Percentiles rank a stretch among this genome's conserved stretches.
phyloP scores from a whole-genome alignment of 2,113 vertebrate genomes.

The Tragulus kanchil region DNA sequence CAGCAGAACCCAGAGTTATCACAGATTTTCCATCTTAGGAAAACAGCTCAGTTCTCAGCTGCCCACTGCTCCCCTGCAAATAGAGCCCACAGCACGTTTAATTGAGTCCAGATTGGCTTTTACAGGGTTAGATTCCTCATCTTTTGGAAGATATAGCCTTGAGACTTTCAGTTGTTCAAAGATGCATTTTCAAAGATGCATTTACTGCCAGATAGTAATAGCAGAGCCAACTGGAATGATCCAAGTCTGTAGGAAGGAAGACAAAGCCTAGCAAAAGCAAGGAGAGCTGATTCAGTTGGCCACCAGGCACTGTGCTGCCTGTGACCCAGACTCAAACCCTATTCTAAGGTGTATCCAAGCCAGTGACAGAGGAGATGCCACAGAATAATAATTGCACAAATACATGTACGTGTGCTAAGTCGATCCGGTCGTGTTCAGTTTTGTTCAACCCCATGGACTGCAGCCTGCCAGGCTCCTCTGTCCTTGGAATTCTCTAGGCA shows the following conservation, averaged over 20 bases:
- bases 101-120: slow-evolving; percentile 15
- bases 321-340: background rate
- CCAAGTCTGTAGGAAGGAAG: background rate
- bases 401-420: background rate
- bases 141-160: slow-evolving; percentile 11
- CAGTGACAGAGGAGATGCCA: background rate
- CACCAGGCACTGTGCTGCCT: background rate
- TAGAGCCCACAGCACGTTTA: slow-evolving; percentile 12
- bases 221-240: background rate
- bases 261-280: background rate
- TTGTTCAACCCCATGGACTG: background rate
- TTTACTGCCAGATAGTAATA: background rate
- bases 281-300: background rate
- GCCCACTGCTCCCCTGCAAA: slow-evolving; percentile 9
- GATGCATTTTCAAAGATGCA: background rate
- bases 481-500: background rate
- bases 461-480: background rate
- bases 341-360: background rate
- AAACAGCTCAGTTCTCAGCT: slow-evolving; percentile 30
- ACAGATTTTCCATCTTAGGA: slow-evolving; percentile 43
- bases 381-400: background rate
- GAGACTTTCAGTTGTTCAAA: slow-evolving; percentile 33
- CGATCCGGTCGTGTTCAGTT: background rate
- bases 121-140: background rate
- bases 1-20: slow-evolving; percentile 56